Evolutionary conservation across 2,888 invertebrate genomes (phyloP), one percentile per base, ranked within the genome.

Genomic region (Drosophila flavopinicola): DNA sequence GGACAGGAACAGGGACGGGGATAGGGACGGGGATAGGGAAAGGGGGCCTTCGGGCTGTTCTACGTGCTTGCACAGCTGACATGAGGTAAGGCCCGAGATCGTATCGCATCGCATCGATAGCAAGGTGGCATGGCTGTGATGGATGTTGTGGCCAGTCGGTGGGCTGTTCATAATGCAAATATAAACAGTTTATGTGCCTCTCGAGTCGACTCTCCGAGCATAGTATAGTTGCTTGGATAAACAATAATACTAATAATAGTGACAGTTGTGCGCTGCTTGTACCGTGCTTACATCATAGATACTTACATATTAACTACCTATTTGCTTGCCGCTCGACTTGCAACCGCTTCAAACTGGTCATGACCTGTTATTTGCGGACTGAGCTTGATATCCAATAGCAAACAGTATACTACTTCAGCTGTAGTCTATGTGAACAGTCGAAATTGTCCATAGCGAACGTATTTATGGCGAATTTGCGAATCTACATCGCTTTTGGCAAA

Each of bases 281-380:
- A n/a, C 42, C 39, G 53, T 67, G 70, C 52, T 78, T 75, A 49
- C 66, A 72, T 77, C 61, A 69, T 63, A 72, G 65, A 59, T 61
- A 51, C 60, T 45, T 61, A 51, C 63, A 42, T 80, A 59, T 61
- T 78, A 73, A 58, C 58, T 27, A 47, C n/a, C 24, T 42, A 51
- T 44, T 33, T 52, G 48, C 42, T 29, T 47, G 53, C 32, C 47
- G 30, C 58, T 66, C 49, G 49, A 57, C 49, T 54, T 38, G 61
- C 42, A 58, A 69, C 44, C 64, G 70, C 63, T 65, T 67, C 51
- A 25, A 77, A 72, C 79, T 70, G 63, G 69, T 83, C 64, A 52
- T 70, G 69, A 77, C 79, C 77, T 61, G 80, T 72, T 72, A 58
- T 38, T 53, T 58, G 59, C 53, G 24, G 63, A 33, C 47, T 49